These are phyloP conservation scores for Limosa lapponica DNA, from an alignment of 2,797 vertebrate species.

Conservation along the genomic window DNA sequence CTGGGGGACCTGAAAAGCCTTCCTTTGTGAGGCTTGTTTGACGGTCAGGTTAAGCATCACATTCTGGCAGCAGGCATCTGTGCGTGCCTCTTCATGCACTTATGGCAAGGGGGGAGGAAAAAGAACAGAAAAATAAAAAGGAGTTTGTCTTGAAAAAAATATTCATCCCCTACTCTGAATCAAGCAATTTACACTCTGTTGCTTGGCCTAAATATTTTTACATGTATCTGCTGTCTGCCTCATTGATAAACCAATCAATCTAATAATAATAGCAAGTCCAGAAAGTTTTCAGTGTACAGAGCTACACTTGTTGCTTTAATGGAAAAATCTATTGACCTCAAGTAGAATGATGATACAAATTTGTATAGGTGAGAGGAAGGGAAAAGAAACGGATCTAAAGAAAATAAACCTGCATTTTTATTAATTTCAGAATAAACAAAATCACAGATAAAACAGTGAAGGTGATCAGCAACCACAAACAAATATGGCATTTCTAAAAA, in stretches of 20 bases:
- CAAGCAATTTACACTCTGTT: conserved; percentile 18
- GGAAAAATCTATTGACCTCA: not conserved
- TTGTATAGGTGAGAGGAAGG: not conserved
- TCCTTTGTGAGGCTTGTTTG: conserved; percentile 82
- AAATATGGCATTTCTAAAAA: not conserved
- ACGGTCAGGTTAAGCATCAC: conserved; percentile 80
- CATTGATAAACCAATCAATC: not conserved
- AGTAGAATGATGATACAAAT: not conserved
- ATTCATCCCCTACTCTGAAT: not conserved
- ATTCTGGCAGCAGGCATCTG: conserved; percentile 78
- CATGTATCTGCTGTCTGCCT: not conserved
- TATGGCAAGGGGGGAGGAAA: conserved; percentile 19
- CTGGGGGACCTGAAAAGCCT: conserved; percentile 83
- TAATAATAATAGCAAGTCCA: not conserved
- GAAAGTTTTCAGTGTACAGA: not conserved
- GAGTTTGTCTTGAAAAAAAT: not conserved
- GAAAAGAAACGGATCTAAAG: not conserved
- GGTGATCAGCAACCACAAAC: not conserved
- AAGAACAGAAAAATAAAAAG: not conserved
- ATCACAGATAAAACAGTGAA: not conserved
- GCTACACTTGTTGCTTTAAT: not conserved
- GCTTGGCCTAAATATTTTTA: conserved; percentile 2
- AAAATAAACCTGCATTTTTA: not conserved
- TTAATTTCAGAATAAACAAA: not conserved
- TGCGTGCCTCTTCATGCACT: conserved; percentile 77